Evolutionary conservation across 2,888 invertebrate species (phyloP), one percentile per base, ranked within the genome.

Genomic region (Stenurella melanura): DNA sequence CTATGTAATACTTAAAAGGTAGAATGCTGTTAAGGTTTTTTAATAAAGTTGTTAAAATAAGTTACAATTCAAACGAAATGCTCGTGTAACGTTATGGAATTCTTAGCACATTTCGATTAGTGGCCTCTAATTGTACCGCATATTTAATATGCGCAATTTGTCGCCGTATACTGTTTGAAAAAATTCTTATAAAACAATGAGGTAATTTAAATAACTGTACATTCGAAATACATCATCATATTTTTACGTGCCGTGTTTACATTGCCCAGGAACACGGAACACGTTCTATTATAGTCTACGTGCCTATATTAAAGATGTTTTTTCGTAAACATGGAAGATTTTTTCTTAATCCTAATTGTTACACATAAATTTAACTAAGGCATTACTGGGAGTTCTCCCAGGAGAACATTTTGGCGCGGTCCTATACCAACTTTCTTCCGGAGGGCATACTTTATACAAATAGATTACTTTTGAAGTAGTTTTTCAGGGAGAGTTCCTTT

Each of bases 161-260:
- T 42, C 42, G 12, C n/a, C 30, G 68, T 34, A 12, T 17, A 34
- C 57, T 73, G 19, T 50, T 57, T 34, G 68, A 58, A 66, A 64
- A 38, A 66, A 18, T 18, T 34, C 38, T 34, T 69, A 34, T 18
- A 56, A 60, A 68, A 19, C 74, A 73, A 70, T 60, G 70, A 70
- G 70, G 70, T 69, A 64, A 76, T 73, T 73, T 17, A 66, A 74
- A 70, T 74, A 77, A 77, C 76, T 74, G 76, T 77, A 77, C 70
- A 70, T 70, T 77, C 58, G 73, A 66, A 64, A 70, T 74, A 66
- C 69, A 64, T 77, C 70, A 18, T 70, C 70, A 58, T 60, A 70
- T 74, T 77, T 74, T 70, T 77, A 73, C 75, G 75, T 78, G 75
- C 61, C 60, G 69, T 75, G 72, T 78, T 70, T 66, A 75, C 72